A percentile compares a stretch with the other conserved stretches of the same genome.
These are phyloP conservation scores for Macaca fascicularis DNA, from an alignment of 2,113 vertebrate species.

Conservation along the genomic window DNA sequence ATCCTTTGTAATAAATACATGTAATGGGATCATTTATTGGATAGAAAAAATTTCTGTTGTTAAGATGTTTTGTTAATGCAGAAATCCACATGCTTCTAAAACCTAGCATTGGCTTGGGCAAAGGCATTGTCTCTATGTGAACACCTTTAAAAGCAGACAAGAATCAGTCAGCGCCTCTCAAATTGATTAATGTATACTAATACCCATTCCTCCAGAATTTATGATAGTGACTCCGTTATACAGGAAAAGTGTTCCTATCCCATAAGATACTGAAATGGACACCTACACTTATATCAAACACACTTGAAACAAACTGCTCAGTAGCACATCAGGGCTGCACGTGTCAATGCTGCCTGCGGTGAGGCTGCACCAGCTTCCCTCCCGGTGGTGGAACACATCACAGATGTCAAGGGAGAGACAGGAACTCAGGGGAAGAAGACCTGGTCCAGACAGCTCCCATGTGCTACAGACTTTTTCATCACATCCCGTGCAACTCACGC, in stretches of 20 bases:
- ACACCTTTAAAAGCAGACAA: background rate
- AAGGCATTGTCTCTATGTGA: background rate
- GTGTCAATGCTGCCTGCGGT: background rate
- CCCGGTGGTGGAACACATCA: accelerated
- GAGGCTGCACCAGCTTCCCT: background rate
- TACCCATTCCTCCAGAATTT: background rate
- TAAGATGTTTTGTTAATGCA: background rate
- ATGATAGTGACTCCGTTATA: background rate
- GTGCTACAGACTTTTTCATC: background rate
- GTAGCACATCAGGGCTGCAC: accelerated
- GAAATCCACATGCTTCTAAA: no score
- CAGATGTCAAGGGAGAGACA: background rate
- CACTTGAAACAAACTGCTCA: no score
- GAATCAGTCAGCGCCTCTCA: background rate
- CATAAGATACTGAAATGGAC: no score
- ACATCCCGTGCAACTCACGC: background rate
- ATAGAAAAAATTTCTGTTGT: background rate
- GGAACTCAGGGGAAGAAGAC: background rate
- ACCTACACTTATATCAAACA: background rate
- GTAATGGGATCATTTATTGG: no score
- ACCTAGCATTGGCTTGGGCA: background rate
- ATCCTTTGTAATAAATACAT: background rate
- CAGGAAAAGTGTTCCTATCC: accelerated
- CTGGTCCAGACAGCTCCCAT: no score
- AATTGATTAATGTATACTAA: no score